phyloP scores from a whole-genome alignment of 2,113 vertebrate genomes.

The Naja naja region DNA sequence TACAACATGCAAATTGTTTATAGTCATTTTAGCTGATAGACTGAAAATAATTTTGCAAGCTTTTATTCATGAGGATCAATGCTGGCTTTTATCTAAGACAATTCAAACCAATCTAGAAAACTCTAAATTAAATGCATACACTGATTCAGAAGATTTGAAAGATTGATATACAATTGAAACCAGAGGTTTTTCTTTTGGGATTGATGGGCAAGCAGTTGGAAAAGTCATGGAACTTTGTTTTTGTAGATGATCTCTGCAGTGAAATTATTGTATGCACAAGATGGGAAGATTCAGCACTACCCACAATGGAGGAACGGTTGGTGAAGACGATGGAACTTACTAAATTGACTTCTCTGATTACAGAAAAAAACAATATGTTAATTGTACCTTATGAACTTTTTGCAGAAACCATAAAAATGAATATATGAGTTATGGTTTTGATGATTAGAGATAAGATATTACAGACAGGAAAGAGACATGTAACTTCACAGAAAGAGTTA shows the following conservation, averaged over 20 bases:
- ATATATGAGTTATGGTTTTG: neutral
- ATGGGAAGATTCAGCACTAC: neutral
- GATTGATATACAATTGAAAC: neutral
- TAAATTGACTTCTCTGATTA: neutral
- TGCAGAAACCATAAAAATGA: neutral
- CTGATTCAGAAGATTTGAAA: neutral
- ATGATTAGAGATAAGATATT: neutral
- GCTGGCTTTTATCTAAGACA: neutral
- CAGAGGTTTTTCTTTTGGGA: neutral
- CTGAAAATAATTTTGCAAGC: neutral
- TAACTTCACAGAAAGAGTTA: neutral
- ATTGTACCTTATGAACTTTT: neutral
- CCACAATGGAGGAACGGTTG: neutral
- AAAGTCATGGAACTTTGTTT: neutral
- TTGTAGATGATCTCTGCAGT: neutral
- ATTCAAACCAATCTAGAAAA: neutral
- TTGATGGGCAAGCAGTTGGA: neutral
- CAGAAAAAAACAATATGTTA: neutral
- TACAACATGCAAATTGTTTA: neutral
- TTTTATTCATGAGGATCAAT: neutral
- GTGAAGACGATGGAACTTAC: neutral
- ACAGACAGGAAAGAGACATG: neutral
- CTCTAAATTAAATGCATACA: neutral
- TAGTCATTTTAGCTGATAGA: too few species aligned
- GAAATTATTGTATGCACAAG: neutral